Percentiles rank a stretch among this genome's conserved stretches.
Conservation (phyloP, 2,888 invertebrate species). For the Leptinotarsa juncta region DNA sequence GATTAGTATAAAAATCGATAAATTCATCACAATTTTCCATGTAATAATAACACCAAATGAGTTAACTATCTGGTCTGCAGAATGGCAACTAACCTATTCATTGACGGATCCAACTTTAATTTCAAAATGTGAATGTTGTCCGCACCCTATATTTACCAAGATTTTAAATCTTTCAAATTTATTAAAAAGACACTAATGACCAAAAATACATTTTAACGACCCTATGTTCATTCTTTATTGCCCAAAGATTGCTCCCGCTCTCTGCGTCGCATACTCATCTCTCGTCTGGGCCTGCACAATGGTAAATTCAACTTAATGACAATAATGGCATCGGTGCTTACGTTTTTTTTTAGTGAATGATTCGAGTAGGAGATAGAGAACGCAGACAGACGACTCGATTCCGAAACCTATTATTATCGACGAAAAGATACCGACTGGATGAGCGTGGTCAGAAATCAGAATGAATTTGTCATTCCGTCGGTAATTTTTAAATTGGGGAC, state of each 20-base stretch:
- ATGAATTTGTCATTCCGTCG: conserved; percentile 55
- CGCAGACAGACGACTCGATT: conserved; percentile 48
- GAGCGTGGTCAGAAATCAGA: conserved; percentile 56
- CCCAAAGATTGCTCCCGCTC: conserved; percentile 26
- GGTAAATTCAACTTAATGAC: conserved; percentile 55
- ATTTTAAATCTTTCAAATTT: conserved; percentile 31
- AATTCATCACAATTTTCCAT: not conserved
- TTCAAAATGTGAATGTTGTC: conserved; percentile 2
- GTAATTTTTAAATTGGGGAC: conserved; percentile 48
- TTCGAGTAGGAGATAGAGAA: conserved; percentile 46
- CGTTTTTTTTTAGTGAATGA: conserved; percentile 54
- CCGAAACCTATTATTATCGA: conserved; percentile 60
- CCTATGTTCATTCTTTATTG: conserved; percentile 29
- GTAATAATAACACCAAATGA: not conserved
- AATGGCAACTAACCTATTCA: not conserved
- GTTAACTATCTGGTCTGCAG: not conserved
- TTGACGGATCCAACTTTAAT: conserved; percentile 12
- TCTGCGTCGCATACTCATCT: conserved; percentile 12
- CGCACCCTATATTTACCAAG: conserved; percentile 36
- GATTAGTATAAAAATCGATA: too few relatives aligned
- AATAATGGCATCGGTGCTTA: conserved; percentile 55
- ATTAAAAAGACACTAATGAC: conserved; percentile 48
- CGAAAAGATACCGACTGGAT: conserved; percentile 55
- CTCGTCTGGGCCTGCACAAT: conserved; percentile 40
- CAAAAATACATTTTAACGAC: conserved; percentile 51